Evolutionary conservation across 2,113 vertebrate genomes (phyloP), one percentile per base, ranked within the genome.

Genomic region (Anguilla rostrata): DNA sequence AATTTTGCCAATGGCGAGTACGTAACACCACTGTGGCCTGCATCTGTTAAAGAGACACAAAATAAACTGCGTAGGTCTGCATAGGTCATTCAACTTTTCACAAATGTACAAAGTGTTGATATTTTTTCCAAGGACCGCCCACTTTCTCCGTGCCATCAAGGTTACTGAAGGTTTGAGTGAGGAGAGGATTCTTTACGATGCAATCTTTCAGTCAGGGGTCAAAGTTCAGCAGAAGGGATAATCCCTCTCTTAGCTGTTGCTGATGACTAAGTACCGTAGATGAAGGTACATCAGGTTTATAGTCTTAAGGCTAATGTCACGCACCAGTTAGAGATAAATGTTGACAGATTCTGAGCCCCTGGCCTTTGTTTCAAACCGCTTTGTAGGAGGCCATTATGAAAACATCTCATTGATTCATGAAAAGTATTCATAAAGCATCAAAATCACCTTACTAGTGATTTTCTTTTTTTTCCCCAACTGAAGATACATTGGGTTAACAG

Each of bases 401-500:
- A 75, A 26, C 41, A n/a, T 57, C 49, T 14, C 39, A 41, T 81
- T 53, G 39, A 53, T 16, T 81, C 46, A 46, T 81, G n/a, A 29
- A 22, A 26, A 7, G 4, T 57, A 49, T 80, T 85, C 53, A 39
- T 57, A 26, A 57, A 57, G 78, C 46, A 85, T 79, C 39, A 39
- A 11, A 63, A 39, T 49, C 46, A 79, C 39, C 43, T 75, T 53
- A 57, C 71, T 57, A 66, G 22, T 66, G 60, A 66, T 20, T 66
- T 6, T 2, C 81, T 78, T 15, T 49, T 66, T 53, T 78, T 85
- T 78, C 78, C 78, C 40, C 78, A 78, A 56, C 63, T 39, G 83
- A 39, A 71, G 60, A 66, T 66, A 84, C 63, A 66, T 60, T 71
- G 56, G 56, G 57, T 84, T 84, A 83, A 84, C 83, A 71, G 22